phyloP scores from a whole-genome alignment of 2,797 vertebrate species.

The Sternotherus odoratus region DNA sequence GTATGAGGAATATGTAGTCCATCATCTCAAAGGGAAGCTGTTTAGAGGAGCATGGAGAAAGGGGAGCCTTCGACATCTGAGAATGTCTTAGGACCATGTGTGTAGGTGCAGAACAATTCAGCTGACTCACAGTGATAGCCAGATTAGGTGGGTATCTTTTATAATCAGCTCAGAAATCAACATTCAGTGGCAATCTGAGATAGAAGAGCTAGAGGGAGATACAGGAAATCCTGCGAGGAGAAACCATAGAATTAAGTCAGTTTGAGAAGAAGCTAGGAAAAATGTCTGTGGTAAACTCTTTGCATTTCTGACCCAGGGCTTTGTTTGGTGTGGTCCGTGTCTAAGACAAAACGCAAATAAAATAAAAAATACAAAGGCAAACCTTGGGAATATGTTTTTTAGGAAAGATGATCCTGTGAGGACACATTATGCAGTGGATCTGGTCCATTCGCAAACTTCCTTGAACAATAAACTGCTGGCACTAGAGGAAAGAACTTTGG shows the following conservation, averaged over 20 bases:
- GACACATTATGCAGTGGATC: not conserved
- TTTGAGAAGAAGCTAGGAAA: not conserved
- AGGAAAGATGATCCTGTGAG: not conserved
- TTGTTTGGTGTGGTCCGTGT: not conserved
- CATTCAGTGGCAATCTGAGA: not conserved
- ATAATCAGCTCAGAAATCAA: not conserved
- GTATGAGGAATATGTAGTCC: not conserved
- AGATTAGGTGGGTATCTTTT: not conserved
- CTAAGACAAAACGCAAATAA: not conserved
- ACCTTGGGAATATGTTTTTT: not conserved
- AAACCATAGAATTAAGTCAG: not conserved
- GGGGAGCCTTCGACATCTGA: fast-evolving
- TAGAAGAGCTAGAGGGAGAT: not conserved
- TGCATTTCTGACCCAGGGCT: not conserved
- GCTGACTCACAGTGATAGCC: not conserved
- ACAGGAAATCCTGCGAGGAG: not conserved
- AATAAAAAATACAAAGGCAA: not conserved
- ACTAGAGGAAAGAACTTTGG: not conserved
- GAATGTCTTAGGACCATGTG: not conserved
- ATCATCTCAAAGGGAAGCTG: not conserved
- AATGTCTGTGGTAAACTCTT: not conserved
- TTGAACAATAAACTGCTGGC: not conserved
- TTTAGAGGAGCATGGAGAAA: not conserved
- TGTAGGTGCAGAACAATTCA: not conserved
- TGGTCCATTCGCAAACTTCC: not conserved